A percentile compares a stretch with the other conserved stretches of the same genome.
Conservation (phyloP, 1,140 invertebrate species). For the Drosophila ananassae region DNA sequence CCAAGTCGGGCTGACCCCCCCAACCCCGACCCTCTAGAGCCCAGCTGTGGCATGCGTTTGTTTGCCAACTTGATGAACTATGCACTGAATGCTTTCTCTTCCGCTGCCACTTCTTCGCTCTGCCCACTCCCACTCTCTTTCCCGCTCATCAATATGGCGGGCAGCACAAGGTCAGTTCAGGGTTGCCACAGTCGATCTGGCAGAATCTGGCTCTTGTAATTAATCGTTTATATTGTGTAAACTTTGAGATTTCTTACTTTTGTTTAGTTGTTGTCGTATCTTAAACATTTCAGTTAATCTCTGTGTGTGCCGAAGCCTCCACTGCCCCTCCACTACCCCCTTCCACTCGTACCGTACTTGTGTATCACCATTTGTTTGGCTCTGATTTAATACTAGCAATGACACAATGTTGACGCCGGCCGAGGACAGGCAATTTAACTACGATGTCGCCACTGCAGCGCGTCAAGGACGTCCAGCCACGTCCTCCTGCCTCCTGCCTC, state of each 20-base stretch:
- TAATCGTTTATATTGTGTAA: background rate
- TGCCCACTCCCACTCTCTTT: no score
- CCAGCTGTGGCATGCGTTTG: constrained; percentile 63
- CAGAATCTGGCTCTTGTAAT: no score
- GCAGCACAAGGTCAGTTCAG: constrained; percentile 24
- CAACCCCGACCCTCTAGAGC: background rate
- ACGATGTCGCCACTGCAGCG: constrained; percentile 54
- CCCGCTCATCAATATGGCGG: constrained; percentile 2
- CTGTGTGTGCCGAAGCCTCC: background rate
- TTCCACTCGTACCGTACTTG: constrained; percentile 22
- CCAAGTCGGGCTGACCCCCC: constrained; percentile 9
- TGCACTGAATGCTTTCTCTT: constrained; percentile 33
- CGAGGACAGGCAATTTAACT: constrained; percentile 78
- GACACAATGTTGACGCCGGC: constrained; percentile 48
- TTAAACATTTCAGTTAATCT: constrained; percentile 17
- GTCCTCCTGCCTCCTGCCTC: background rate
- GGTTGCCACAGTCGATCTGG: constrained; percentile 30
- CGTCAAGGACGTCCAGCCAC: constrained; percentile 47
- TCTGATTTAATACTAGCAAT: constrained; percentile 71
- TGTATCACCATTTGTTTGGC: constrained; percentile 51
- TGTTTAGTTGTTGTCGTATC: background rate
- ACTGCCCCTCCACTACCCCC: constrained; percentile 5
- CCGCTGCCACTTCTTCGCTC: background rate
- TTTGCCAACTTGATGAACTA: constrained; percentile 75
- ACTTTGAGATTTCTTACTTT: background rate